Conservation (phyloP, 2,797 vertebrate species). For the Gymnothorax reevesii region DNA sequence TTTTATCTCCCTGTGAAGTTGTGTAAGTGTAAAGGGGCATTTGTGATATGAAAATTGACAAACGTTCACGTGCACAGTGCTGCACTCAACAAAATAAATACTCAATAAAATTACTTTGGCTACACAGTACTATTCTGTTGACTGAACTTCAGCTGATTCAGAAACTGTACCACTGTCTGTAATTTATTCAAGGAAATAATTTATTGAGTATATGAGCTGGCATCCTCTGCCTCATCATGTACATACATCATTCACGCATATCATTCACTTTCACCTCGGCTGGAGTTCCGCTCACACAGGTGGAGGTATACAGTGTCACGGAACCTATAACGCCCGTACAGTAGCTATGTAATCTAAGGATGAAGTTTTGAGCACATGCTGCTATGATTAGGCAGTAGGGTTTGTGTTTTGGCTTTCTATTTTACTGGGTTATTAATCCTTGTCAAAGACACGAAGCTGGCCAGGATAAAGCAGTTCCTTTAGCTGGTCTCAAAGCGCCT, state of each 20-base stretch:
- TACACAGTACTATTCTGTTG: no score
- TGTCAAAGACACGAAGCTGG: neutral
- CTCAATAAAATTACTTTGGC: no score
- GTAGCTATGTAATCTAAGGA: neutral
- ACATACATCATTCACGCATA: neutral
- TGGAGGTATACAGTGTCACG: neutral
- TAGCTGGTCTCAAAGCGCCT: neutral
- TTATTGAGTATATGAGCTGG: neutral
- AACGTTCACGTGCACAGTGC: neutral
- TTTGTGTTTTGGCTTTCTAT: neutral
- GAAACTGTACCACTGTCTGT: no score
- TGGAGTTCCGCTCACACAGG: neutral
- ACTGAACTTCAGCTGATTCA: no score
- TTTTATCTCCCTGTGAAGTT: neutral
- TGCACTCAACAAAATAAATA: neutral
- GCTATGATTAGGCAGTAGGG: neutral
- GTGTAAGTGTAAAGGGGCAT: neutral
- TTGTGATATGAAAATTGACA: neutral
- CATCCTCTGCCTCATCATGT: neutral
- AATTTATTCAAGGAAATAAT: no score
- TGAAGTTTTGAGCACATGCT: neutral
- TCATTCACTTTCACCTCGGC: neutral
- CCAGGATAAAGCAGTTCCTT: neutral
- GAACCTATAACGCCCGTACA: neutral
- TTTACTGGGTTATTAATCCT: neutral